Evolutionary conservation across 2,888 invertebrate species (phyloP).

Genomic region (Horisme vitalbata): DNA sequence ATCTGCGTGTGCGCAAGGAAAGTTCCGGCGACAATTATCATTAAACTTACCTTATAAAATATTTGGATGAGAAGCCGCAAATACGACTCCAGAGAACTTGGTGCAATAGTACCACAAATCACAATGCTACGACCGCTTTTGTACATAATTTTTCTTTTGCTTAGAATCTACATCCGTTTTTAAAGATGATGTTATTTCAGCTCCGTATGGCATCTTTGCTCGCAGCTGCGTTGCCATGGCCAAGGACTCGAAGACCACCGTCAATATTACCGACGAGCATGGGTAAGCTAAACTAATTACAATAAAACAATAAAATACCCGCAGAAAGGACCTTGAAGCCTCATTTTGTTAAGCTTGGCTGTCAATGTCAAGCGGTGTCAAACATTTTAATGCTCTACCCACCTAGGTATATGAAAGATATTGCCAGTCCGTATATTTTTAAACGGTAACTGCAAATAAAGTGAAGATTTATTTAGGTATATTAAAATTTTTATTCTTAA

Average conservation of each 20-base stretch:
- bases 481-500: too few species aligned
- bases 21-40: background rate
- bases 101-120: slow-evolving; percentile 16
- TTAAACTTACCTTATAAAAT: too few species aligned
- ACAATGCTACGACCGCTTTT: slow-evolving; percentile 19
- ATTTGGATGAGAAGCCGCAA: background rate
- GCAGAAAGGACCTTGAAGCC: too few species aligned
- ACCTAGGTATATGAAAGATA: too few species aligned
- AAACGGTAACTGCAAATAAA: too few species aligned
- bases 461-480: too few species aligned
- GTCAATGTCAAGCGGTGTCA: too few species aligned
- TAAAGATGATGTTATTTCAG: slow-evolving; percentile 71
- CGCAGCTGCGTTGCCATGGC: slow-evolving; percentile 98
- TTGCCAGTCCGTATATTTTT: too few species aligned
- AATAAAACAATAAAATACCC: too few species aligned
- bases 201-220: slow-evolving; percentile 97
- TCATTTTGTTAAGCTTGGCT: too few species aligned
- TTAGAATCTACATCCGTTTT: slow-evolving; percentile 9
- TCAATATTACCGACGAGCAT: slow-evolving; percentile 97
- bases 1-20: background rate
- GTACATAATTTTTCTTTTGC: slow-evolving; percentile 23
- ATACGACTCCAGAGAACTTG: slow-evolving; percentile 3
- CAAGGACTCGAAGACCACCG: slow-evolving; percentile 97
- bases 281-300: slow-evolving; percentile 81
- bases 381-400: too few species aligned